Evolutionary conservation across 1,140 invertebrate genomes (phyloP).

Genomic region (fruit fly (Drosophila melanogaster)): DNA sequence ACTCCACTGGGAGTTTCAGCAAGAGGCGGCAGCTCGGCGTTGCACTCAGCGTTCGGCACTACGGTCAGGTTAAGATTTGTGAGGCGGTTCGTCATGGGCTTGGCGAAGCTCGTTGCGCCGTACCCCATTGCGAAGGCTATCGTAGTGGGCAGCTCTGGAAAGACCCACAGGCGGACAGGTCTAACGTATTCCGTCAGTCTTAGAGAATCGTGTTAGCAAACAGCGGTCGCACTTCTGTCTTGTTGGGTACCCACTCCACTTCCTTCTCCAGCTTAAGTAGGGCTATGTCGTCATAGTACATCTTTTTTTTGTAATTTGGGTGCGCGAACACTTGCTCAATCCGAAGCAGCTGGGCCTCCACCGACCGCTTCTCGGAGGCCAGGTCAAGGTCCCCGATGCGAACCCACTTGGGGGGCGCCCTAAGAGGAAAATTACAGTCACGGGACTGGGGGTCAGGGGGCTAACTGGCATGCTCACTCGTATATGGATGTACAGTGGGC

Average conservation of each 20-base stretch:
- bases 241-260: slow-evolving; percentile 58
- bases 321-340: slow-evolving; percentile 54
- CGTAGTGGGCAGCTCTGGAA: slow-evolving; percentile 53
- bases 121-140: slow-evolving; percentile 81
- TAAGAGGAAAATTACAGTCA: slow-evolving; percentile 23
- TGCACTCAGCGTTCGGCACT: slow-evolving; percentile 72
- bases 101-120: slow-evolving; percentile 69
- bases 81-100: slow-evolving; percentile 67
- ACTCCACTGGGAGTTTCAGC: slow-evolving; percentile 63
- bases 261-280: slow-evolving; percentile 49
- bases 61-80: slow-evolving; percentile 76
- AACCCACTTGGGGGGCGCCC: slow-evolving; percentile 61
- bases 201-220: neutral
- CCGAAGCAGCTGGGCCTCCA: slow-evolving; percentile 48
- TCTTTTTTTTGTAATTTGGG: slow-evolving; percentile 54
- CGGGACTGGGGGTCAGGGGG: neutral
- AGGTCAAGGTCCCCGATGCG: slow-evolving; percentile 75
- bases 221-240: neutral
- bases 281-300: slow-evolving; percentile 77
- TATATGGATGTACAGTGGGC: slow-evolving; percentile 72
- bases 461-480: slow-evolving; percentile 52
- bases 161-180: slow-evolving; percentile 70
- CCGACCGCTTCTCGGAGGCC: slow-evolving; percentile 42
- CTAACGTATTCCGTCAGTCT: slow-evolving; percentile 72
- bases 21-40: slow-evolving; percentile 54